Base-by-base conservation (phyloP, 1,140 invertebrate species). In the Marisa cornuarietis region DNA sequence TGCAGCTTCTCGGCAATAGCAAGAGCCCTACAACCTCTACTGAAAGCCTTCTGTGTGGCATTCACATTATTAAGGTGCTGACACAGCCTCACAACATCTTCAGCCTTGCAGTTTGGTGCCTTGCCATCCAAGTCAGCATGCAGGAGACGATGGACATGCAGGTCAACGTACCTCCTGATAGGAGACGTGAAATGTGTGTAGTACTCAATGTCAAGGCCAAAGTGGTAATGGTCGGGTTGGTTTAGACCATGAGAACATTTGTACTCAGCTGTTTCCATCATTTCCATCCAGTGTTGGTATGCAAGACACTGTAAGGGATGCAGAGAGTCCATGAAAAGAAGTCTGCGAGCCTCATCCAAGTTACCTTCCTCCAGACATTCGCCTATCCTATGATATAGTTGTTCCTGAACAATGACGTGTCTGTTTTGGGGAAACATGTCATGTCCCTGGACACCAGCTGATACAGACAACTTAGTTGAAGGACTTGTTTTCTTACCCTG, bases 131-230 rank as follows among this genome's bases (percentile, higher is more conserved):
- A 94, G 42, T 94, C 94, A 14, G 96, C 90, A 11, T 87, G 88
- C 22, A 91, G 90, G 78, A 93, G 93, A 87, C 96, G 93, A 89
- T 98, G 97, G 22, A 97, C 96, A 87, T 98, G 93, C 52, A 98
- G 93, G 91, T 98, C 97, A 0, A 96, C 93, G 92, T 98, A 98
- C 74, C 97, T 93, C 85, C 96, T 91, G 83, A 98, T 97, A 0
- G 97, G 97, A 61, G 96, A 97, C 13, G 97, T 98, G 87, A 98
- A 98, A 92, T 98, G 96, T 8, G 96, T 98, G 87, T 98, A 98
- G 49, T 95, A 92, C 14, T 94, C 93, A 71, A 95, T 93, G 89
- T 95, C 96, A 5, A 98, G 90, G 22, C 95, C 95, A 90, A 96
- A 98, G 92, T 98, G 96, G 20, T 31, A 51, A 5, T 18, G 62